phyloP scores from a whole-genome alignment of 2,797 vertebrate genomes.

The Chloroceryle amazona region DNA sequence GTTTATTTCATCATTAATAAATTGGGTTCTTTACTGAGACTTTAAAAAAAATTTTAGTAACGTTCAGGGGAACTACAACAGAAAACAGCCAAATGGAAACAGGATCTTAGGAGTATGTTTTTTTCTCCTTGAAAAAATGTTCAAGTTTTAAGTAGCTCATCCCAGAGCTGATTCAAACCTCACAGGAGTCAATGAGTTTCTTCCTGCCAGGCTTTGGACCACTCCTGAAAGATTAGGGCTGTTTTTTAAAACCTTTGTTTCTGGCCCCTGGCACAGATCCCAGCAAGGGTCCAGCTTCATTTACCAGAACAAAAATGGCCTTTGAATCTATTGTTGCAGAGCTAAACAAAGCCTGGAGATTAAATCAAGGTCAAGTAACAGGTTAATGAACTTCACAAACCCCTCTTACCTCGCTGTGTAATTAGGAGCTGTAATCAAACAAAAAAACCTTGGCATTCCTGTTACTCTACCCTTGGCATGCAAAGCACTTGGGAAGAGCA shows the following conservation, averaged over 20 bases:
- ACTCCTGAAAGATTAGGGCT: background rate
- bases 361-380: background rate
- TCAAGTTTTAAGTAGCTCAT: background rate
- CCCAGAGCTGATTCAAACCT: background rate
- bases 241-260: background rate
- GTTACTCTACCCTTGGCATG: background rate
- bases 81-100: background rate
- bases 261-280: background rate
- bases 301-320: background rate
- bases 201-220: background rate
- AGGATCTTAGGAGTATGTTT: background rate
- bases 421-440: background rate
- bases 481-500: background rate
- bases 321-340: background rate
- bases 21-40: background rate
- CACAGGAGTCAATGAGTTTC: background rate
- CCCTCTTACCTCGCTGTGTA: background rate
- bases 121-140: background rate
- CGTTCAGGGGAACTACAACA: background rate
- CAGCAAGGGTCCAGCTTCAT: background rate
- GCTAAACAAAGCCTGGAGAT: background rate
- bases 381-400: background rate
- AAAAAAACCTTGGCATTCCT: background rate
- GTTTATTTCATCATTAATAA: background rate
- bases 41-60: too few relatives aligned